Evolutionary conservation across 2,888 invertebrate genomes (phyloP).

Genomic region (Cancer borealis): DNA sequence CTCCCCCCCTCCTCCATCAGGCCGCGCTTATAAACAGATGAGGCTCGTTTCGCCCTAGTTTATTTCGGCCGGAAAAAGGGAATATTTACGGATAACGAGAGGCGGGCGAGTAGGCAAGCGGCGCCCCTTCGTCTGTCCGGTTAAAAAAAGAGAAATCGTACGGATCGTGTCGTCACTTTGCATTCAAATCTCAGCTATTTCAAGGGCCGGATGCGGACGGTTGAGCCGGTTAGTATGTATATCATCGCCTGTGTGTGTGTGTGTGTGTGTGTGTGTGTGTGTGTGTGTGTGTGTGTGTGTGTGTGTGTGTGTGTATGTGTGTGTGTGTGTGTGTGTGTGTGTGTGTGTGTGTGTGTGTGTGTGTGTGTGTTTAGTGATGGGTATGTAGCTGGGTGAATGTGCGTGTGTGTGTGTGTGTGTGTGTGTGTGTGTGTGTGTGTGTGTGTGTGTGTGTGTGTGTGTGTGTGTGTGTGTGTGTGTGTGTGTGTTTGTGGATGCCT

Average conservation of each 20-base stretch:
- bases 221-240: background rate
- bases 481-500: slow-evolving; percentile 5
- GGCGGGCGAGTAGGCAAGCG: background rate
- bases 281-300: background rate
- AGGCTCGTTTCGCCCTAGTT: background rate
- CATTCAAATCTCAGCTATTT: slow-evolving; percentile 29
- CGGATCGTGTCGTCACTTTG: slow-evolving; percentile 17
- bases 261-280: background rate
- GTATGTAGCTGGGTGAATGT: background rate
- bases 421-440: slow-evolving; percentile 22
- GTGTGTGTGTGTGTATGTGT: background rate
- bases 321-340: background rate
- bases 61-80: background rate
- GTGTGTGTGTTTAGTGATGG: background rate
- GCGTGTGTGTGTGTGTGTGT: background rate
- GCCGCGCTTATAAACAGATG: slow-evolving; percentile 23
- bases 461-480: slow-evolving; percentile 25
- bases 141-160: background rate
- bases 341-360: background rate
- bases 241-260: background rate
- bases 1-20: background rate
- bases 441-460: slow-evolving; percentile 32
- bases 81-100: slow-evolving; percentile 28
- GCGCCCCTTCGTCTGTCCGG: slow-evolving; percentile 9
- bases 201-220: slow-evolving; percentile 21